Evolutionary conservation across 2,113 vertebrate species (phyloP).

Genomic region (Megalops atlanticus): DNA sequence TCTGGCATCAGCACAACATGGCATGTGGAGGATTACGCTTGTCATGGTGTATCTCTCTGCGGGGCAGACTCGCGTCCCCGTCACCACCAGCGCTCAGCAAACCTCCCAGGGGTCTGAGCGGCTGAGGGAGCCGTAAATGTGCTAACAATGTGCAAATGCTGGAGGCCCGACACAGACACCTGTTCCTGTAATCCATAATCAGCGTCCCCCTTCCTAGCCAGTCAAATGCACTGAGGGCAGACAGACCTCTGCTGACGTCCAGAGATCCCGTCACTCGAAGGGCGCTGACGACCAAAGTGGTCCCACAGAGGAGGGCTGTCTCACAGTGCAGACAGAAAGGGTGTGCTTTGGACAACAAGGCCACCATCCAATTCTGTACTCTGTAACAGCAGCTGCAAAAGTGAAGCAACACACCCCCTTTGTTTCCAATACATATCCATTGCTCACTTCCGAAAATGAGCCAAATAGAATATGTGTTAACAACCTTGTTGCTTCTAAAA

Average conservation of each 20-base stretch:
- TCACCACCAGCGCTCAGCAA: slow-evolving; percentile 4
- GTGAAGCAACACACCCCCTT: too few relatives aligned
- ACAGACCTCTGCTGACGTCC: neutral
- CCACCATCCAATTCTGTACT: neutral
- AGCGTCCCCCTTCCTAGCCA: slow-evolving; percentile 5
- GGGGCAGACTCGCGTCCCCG: slow-evolving; percentile 15
- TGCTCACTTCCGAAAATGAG: too few relatives aligned
- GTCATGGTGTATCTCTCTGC: slow-evolving; percentile 6
- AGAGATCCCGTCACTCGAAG: neutral
- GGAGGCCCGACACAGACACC: slow-evolving; percentile 25
- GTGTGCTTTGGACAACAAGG: neutral
- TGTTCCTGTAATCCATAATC: slow-evolving; percentile 25
- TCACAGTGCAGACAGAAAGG: neutral
- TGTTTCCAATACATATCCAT: too few relatives aligned
- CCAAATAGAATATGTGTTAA: too few relatives aligned
- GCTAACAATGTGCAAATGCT: slow-evolving; percentile 35
- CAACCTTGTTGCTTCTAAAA: too few relatives aligned
- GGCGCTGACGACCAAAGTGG: neutral
- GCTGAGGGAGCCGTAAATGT: slow-evolving; percentile 38
- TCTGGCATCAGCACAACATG: neutral
- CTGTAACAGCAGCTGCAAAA: neutral
- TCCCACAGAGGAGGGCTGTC: neutral
- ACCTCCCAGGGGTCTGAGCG: neutral
- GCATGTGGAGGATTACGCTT: slow-evolving; percentile 3
- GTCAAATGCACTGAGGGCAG: neutral